A percentile compares a stretch with the other conserved stretches of the same genome.
phyloP scores from a whole-genome alignment of 2,888 invertebrate species.

The Brenthis ino region DNA sequence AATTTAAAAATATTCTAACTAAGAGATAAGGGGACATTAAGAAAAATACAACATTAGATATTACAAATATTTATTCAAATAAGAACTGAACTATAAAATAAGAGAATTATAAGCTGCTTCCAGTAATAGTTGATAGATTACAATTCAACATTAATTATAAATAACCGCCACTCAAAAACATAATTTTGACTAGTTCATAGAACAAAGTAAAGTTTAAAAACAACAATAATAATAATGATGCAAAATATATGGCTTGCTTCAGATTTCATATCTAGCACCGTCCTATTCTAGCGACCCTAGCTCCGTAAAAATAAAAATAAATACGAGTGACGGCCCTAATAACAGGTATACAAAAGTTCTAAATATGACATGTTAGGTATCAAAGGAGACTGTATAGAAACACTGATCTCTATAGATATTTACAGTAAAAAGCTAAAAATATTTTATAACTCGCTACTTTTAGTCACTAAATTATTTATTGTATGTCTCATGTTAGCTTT shows the following conservation, averaged over 20 bases:
- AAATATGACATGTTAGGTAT: slow-evolving; percentile 65
- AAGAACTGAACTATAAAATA: slow-evolving; percentile 73
- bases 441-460: slow-evolving; percentile 62
- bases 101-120: slow-evolving; percentile 70
- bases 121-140: slow-evolving; percentile 58
- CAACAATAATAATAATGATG: slow-evolving; percentile 27
- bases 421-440: slow-evolving; percentile 73
- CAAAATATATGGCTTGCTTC: slow-evolving; percentile 42
- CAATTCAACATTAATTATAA: slow-evolving; percentile 52
- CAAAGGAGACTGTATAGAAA: slow-evolving; percentile 73
- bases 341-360: slow-evolving; percentile 69
- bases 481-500: slow-evolving; percentile 32
- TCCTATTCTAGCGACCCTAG: slow-evolving; percentile 51
- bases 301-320: slow-evolving; percentile 35
- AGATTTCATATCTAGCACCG: slow-evolving; percentile 62
- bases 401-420: slow-evolving; percentile 68
- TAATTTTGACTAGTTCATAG: slow-evolving; percentile 77
- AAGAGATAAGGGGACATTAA: not conserved
- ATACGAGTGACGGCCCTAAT: slow-evolving; percentile 48
- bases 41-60: slow-evolving; percentile 54
- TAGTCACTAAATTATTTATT: slow-evolving; percentile 39
- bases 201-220: slow-evolving; percentile 45
- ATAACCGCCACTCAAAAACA: slow-evolving; percentile 58
- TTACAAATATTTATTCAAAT: slow-evolving; percentile 80
- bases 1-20: not conserved